Conservation (phyloP, 2,113 vertebrate species). For the Sciurus niger region DNA sequence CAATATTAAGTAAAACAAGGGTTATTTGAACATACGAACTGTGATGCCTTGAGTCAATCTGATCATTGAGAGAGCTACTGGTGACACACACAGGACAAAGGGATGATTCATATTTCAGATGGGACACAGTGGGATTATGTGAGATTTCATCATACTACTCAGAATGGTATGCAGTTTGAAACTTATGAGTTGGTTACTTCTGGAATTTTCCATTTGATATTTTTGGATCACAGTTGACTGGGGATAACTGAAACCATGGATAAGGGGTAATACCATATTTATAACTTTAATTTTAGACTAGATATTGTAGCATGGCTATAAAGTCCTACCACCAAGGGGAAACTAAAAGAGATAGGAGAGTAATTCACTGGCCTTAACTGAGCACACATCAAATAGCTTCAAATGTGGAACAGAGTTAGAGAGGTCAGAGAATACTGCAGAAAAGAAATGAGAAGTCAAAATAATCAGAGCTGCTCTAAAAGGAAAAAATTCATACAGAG, state of each 20-base stretch:
- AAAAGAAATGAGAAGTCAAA: slow-evolving; percentile 51
- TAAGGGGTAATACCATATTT: not conserved
- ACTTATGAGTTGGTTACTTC: not conserved
- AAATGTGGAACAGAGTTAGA: not conserved
- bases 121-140: not conserved
- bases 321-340: not conserved
- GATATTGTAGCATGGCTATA: not conserved
- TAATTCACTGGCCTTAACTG: not conserved
- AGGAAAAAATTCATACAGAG: not conserved
- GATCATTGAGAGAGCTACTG: not conserved
- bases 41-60: not conserved
- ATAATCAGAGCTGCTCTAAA: not conserved
- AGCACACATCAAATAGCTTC: not conserved
- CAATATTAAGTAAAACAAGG: not conserved
- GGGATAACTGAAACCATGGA: not conserved
- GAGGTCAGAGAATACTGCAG: not conserved
- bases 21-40: not conserved
- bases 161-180: not conserved
- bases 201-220: not conserved
- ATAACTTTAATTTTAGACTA: slow-evolving; percentile 24
- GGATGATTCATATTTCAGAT: not conserved
- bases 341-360: not conserved
- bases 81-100: not conserved
- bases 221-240: not conserved
- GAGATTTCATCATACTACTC: not conserved